Percentiles rank a stretch among this genome's conserved stretches.
Evolutionary conservation across 30 jellyfish, hydroid and myxozoan species (phyloP).

Genomic region (Aurelia aurita): DNA sequence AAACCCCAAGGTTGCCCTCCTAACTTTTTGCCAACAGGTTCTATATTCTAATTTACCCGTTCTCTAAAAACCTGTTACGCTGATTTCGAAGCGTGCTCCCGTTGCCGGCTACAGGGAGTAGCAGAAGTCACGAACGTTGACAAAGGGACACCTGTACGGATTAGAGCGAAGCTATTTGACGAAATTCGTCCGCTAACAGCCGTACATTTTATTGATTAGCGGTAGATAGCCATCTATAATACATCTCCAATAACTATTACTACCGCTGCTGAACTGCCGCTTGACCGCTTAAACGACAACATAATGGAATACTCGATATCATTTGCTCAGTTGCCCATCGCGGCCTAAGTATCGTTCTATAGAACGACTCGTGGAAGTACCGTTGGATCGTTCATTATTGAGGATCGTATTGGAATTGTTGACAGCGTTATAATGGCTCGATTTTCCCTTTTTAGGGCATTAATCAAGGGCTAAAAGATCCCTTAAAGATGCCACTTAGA

Average conservation of each 20-base stretch:
- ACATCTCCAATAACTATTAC: too few relatives aligned
- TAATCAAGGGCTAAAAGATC: constrained; percentile 45
- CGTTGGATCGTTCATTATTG: neutral
- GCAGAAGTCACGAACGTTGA: constrained; percentile 28
- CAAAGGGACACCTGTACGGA: constrained; percentile 60
- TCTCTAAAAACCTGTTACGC: constrained; percentile 51
- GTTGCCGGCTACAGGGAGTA: constrained; percentile 18
- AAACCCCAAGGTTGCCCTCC: constrained; percentile 22
- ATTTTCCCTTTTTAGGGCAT: constrained; percentile 58
- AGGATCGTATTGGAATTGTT: too few relatives aligned
- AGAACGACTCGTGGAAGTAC: neutral
- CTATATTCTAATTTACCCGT: constrained; percentile 60
- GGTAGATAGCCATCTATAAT: neutral
- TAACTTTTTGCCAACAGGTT: constrained; percentile 54
- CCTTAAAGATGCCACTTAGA: constrained; percentile 77
- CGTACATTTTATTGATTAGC: neutral
- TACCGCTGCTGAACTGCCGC: too few relatives aligned
- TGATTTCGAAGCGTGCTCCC: constrained; percentile 54
- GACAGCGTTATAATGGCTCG: neutral
- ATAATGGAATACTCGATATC: neutral
- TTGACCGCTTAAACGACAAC: neutral
- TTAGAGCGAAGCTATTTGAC: constrained; percentile 8
- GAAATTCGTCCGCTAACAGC: neutral
- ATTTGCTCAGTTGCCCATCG: neutral
- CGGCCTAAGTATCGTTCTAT: neutral